Evolutionary conservation across 2,888 invertebrate species (phyloP), one percentile per base, ranked within the genome.

Genomic region (Coelinius sp.): DNA sequence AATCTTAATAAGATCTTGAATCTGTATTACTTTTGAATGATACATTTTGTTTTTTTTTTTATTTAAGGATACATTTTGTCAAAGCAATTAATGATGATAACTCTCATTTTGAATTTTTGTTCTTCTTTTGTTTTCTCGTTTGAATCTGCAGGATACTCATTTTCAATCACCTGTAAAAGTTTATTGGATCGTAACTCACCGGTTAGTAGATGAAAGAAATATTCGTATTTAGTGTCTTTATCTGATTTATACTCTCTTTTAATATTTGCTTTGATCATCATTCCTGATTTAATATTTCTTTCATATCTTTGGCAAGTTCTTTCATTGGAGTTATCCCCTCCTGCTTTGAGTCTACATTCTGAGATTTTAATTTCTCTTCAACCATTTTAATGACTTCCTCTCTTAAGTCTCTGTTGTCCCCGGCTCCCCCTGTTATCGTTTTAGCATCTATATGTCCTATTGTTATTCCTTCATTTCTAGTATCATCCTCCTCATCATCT

Each of bases 181-280:
- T 56, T 41, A 10, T 56, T 35, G 4, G 68, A 53, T 68, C 67
- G n/a, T 20, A 67, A 17, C 12, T 22, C 25, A 20, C 52, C 25
- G 27, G 20, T 52, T 31, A 52, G 27, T 27, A 52, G 31, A 53
- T 67, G 52, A 4, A 46, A 67, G 67, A 67, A 67, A 38, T 52
- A 53, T n/a, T 67, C 67, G 3, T 2, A 67, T 67, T 67, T 67
- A 2, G 67, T 25, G 7, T 53, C 67, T 31, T 27, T 25, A 20
- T 49, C 31, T 49, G 22, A 20, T 66, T 66, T 49, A 52, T 31
- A 31, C 31, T 31, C 41, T 41, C 41, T 41, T 41, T 12, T 41
- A 2, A 41, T 12, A 41, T 41, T 8, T 8, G 41, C 2, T 41
- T 41, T 41, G 41, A 10, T n/a, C 12, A 41, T 41, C 8, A 41